These are phyloP conservation scores for Arizona elegans DNA, from an alignment of 2,113 vertebrate genomes.

Conservation along the genomic window DNA sequence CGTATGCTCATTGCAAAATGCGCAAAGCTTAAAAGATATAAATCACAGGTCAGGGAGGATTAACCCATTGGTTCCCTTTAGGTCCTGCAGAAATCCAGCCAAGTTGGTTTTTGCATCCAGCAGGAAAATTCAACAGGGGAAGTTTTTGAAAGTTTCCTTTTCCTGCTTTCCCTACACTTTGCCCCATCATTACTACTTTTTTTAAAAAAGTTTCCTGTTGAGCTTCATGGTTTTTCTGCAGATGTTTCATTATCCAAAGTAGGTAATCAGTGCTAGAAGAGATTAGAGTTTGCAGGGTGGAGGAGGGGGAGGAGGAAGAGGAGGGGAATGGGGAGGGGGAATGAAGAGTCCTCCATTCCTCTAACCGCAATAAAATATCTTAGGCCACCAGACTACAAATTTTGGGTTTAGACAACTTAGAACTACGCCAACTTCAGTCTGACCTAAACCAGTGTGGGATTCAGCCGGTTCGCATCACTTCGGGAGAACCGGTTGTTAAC, in stretches of 20 bases:
- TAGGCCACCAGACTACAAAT: too few species aligned
- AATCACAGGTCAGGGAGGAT: not conserved
- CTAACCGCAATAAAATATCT: too few species aligned
- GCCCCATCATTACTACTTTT: not conserved
- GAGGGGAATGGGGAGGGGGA: too few species aligned
- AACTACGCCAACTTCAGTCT: too few species aligned
- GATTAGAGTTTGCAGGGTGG: too few species aligned
- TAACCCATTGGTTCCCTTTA: not conserved
- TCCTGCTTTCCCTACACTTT: not conserved
- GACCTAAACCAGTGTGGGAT: too few species aligned
- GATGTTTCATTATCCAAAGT: not conserved
- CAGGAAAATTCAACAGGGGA: not conserved
- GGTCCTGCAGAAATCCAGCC: not conserved
- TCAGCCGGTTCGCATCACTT: too few species aligned
- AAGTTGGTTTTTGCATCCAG: not conserved
- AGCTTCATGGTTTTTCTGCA: not conserved
- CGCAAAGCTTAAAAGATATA: not conserved
- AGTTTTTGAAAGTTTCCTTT: not conserved
- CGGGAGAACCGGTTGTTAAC: too few species aligned
- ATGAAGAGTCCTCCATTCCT: too few species aligned
- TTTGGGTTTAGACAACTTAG: too few species aligned
- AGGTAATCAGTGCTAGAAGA: too few species aligned
- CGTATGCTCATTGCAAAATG: not conserved
- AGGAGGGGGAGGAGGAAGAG: too few species aligned
- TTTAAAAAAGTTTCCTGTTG: not conserved